Conservation (phyloP, 2,113 vertebrate species). For the Australoheros scitulus region DNA sequence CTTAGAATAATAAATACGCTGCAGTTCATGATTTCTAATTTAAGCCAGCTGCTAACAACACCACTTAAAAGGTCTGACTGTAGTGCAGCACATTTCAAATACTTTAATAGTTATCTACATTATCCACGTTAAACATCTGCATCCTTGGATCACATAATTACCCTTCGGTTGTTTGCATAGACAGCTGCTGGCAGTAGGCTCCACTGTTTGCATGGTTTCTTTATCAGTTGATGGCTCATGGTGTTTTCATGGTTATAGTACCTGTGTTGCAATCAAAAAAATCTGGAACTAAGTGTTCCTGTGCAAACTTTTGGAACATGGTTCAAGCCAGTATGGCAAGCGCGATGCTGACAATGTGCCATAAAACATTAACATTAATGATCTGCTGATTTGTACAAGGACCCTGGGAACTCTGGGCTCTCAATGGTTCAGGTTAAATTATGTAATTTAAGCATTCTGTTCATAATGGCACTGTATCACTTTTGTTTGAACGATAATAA, state of each 20-base stretch:
- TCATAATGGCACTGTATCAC: neutral
- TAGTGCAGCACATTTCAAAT: neutral
- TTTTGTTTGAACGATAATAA: neutral
- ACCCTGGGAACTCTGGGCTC: neutral
- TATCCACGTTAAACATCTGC: neutral
- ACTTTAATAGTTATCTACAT: neutral
- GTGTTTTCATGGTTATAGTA: neutral
- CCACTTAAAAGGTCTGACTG: neutral
- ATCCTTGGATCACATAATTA: neutral
- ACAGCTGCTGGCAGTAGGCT: neutral
- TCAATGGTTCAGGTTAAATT: neutral
- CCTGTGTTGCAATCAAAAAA: constrained; percentile 7
- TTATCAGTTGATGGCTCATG: neutral
- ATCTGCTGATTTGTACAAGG: neutral
- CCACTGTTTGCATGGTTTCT: neutral
- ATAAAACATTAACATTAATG: neutral
- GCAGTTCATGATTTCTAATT: neutral
- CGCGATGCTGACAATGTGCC: neutral
- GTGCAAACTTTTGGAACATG: neutral
- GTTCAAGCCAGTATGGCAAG: neutral
- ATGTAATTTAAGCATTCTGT: neutral
- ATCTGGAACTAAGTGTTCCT: neutral
- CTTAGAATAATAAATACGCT: neutral
- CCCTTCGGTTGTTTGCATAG: neutral
- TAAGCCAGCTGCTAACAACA: neutral